A percentile compares a stretch with the other conserved stretches of the same genome.
phyloP scores from a whole-genome alignment of 2,113 vertebrate species.

The Corythornis cristatus region DNA sequence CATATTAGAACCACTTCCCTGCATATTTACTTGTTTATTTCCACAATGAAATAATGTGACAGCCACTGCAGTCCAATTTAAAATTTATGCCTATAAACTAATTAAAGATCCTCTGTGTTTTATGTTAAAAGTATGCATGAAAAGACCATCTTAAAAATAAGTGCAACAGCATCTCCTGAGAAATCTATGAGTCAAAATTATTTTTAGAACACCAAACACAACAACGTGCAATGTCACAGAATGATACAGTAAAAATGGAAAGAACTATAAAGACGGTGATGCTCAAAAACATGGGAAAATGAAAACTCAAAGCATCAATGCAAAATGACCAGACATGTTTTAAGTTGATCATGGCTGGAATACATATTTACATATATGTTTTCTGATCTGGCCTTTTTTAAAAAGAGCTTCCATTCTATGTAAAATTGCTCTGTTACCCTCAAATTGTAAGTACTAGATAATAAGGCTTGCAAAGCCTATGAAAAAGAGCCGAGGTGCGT shows the following conservation, averaged over 20 bases:
- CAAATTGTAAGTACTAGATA: background rate
- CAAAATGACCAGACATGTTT: background rate
- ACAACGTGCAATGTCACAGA: conserved; percentile 42
- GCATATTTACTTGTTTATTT: background rate
- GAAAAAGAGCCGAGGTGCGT: background rate
- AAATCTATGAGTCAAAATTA: conserved; percentile 62
- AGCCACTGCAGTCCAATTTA: conserved; percentile 7
- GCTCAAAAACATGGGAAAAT: background rate
- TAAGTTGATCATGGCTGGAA: background rate
- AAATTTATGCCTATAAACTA: conserved; percentile 27
- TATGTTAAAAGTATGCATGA: background rate
- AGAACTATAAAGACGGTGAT: background rate
- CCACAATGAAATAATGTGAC: background rate
- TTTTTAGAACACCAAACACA: conserved; percentile 58
- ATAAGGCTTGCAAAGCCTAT: background rate
- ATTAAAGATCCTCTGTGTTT: background rate
- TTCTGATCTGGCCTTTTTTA: background rate
- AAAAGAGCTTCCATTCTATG: background rate
- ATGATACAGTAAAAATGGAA: conserved; percentile 34
- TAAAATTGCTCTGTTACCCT: background rate
- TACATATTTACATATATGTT: background rate
- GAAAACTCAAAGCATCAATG: background rate
- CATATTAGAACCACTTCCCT: background rate
- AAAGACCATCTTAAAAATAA: conserved; percentile 21
- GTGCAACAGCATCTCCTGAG: conserved; percentile 36